Base-by-base conservation (phyloP, 2,113 vertebrate species). In the zebrafish (Danio rerio) region DNA sequence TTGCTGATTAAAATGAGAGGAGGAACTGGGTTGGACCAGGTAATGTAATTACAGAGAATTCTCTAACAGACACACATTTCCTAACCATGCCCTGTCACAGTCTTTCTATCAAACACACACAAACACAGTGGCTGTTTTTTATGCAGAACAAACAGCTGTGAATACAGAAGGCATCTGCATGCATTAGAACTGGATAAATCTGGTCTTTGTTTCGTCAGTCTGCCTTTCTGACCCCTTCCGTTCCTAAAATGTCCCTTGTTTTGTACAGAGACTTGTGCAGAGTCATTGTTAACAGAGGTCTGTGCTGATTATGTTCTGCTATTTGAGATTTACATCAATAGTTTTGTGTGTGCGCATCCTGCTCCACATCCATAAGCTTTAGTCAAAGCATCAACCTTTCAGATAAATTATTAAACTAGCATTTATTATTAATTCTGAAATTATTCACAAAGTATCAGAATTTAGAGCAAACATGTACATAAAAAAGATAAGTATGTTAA, bases 41-140 rank as follows among this genome's bases (percentile, higher is more conserved):
- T 9, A 47, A 49, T 87, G 70, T 82, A 80, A 84, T 84, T 84
- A 84, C 62, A 73, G 6, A 56, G 20, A 21, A 49, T 16, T 59
- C n/a, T 20, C 47, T 43, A 9, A 56, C 53, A 68, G 52, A 49
- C 15, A 72, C 56, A 79, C 12, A 47, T 78, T 55, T 45, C 12
- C 4, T 9, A 50, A 40, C 53, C 70, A 11, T 71, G 65, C 43
- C 52, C 52, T 16, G 21, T 81, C 21, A 8, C 58, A 7, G 13
- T 71, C 40, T 65, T 5, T 52, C 11, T 18, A 11, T 71, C 53
- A 70, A 21, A 69, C 5, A 70, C 31, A 56, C 42, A 31, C 12
- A 52, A 0, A 55, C 6, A 13, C 50, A 55, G 13, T 16, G 49
- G 1, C 45, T 43, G n/a, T 49, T 40, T 80, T 43, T 56, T 45